Percentiles rank a stretch among this genome's conserved stretches.
Evolutionary conservation across 2,113 vertebrate species (phyloP).

Genomic region (Hippocampus mohnikei): DNA sequence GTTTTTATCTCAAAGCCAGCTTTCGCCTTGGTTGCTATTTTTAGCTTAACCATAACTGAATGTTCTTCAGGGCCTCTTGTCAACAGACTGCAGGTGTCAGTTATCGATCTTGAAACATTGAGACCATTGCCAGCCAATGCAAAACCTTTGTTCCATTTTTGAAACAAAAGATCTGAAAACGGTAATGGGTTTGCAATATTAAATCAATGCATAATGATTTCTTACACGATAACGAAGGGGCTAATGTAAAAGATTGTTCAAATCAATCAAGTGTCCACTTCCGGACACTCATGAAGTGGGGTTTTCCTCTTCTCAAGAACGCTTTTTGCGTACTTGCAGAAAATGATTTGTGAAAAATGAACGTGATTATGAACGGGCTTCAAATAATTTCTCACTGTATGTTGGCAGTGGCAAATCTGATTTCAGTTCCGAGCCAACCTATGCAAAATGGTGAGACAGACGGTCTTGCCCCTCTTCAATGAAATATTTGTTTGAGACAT

Average conservation of each 20-base stretch:
- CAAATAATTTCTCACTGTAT: not conserved
- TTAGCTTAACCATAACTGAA: constrained; percentile 8
- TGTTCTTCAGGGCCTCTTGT: not conserved
- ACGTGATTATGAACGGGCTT: not conserved
- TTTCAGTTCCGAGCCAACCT: not conserved
- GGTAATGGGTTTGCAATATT: too few relatives aligned
- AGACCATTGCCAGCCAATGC: not conserved
- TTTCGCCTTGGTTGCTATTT: constrained; percentile 19
- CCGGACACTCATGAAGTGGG: not conserved
- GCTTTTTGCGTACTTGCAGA: not conserved
- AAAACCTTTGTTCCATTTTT: not conserved
- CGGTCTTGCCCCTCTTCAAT: not conserved
- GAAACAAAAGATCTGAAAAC: not conserved
- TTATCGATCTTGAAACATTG: not conserved
- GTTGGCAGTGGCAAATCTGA: not conserved
- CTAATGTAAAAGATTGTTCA: too few relatives aligned
- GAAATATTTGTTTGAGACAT: not conserved
- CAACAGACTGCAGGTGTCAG: not conserved
- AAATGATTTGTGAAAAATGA: not conserved
- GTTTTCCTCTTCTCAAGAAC: constrained; percentile 10
- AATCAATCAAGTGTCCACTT: too few relatives aligned
- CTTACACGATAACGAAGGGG: too few relatives aligned
- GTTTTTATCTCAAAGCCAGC: constrained; percentile 19
- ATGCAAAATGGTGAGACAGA: not conserved
- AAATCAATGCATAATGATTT: too few relatives aligned